Base-by-base conservation (phyloP, 2,888 invertebrate species). In the Agrotis puta region DNA sequence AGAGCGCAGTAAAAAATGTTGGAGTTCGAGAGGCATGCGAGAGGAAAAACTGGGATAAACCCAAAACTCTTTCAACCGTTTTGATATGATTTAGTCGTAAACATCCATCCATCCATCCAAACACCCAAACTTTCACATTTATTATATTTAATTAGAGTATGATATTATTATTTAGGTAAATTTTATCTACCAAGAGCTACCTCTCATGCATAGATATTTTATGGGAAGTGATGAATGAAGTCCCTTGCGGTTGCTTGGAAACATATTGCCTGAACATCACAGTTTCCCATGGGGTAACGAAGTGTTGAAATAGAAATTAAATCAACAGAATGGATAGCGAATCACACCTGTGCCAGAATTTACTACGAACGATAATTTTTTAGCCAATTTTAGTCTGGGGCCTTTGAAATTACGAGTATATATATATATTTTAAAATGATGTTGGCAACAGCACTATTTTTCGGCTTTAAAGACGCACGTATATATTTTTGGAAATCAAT, bases 211-310 rank as follows among this genome's bases (percentile, higher is more conserved):
- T 77, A 11, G 1, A 39, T 39, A 68, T 57, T 58, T 20, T 58
- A 58, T 39, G 18, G 50, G 39, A 24, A 80, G 77, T 83, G 81
- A 85, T 83, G 77, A 79, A 77, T 77, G 47, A 59, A 59, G 53
- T 43, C 81, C 27, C 63, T 64, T 51, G 54, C 13, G 65, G 22
- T 64, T 59, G n/a, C 74, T 82, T 72, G 73, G 76, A 81, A 74
- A 69, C 76, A 66, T 81, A 77, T 80, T 80, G 73, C 47, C 61
- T 50, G 47, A 61, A 70, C 56, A 74, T 65, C 62, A 71, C 64
- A 43, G 48, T 43, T 63, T 64, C 68, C 61, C 68, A 24, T 20
- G 67, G 57, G 76, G 47, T 7, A 22, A 27, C 27, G 43, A 59
- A 69, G 59, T 33, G 79, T 20, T 79, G 63, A 78, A 43, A 72